Evolutionary conservation across 2,797 vertebrate species (phyloP).

Genomic region (Sciurus vulgaris): DNA sequence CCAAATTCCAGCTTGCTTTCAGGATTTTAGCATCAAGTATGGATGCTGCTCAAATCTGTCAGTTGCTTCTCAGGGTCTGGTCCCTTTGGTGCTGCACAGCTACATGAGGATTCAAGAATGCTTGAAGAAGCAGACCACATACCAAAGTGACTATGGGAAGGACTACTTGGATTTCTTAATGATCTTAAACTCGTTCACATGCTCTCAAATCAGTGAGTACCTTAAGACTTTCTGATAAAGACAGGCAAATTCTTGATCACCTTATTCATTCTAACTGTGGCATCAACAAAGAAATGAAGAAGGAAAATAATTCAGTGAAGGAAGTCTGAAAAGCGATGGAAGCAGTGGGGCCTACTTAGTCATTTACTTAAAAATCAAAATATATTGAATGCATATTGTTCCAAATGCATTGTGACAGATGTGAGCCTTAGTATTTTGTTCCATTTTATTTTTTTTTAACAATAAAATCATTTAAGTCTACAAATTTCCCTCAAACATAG

Average conservation of each 20-base stretch:
- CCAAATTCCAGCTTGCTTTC: conserved; percentile 84
- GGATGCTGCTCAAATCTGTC: conserved; percentile 84
- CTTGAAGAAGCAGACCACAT: conserved; percentile 86
- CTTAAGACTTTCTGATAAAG: conserved; percentile 84
- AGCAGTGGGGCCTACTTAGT: not conserved
- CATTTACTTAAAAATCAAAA: conserved; percentile 24
- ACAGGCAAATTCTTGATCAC: conserved; percentile 71
- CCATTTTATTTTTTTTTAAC: conserved; percentile 36
- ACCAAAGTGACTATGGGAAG: conserved; percentile 88
- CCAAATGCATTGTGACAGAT: not conserved
- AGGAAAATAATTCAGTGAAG: conserved; percentile 1
- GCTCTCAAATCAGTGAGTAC: conserved; percentile 85
- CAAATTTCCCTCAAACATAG: not conserved
- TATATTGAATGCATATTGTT: not conserved
- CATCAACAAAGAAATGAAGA: not conserved
- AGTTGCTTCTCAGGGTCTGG: conserved; percentile 85
- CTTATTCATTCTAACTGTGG: conserved; percentile 65
- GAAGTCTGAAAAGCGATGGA: not conserved
- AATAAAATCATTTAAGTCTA: conserved; percentile 35
- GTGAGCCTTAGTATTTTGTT: not conserved
- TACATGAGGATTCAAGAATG: conserved; percentile 86
- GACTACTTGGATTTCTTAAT: conserved; percentile 81
- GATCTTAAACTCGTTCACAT: conserved; percentile 84
- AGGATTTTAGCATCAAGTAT: conserved; percentile 82
- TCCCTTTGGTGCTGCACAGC: conserved; percentile 87